These are phyloP conservation scores for Brachionus calyciflorus DNA, from an alignment of 1,140 invertebrate genomes.

Conservation along the genomic window DNA sequence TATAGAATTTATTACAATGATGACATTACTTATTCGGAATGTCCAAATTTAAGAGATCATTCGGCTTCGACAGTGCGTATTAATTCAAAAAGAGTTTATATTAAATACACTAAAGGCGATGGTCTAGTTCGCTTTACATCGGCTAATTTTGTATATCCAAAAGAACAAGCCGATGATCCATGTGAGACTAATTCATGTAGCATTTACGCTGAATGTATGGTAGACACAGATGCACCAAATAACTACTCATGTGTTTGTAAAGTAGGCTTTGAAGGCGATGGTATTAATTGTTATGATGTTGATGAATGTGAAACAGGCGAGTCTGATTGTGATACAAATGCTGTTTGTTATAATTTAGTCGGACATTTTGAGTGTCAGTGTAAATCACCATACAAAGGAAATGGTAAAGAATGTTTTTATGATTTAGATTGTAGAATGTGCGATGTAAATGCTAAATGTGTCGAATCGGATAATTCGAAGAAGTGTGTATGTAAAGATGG, in stretches of 20 bases:
- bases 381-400: slow-evolving; percentile 42
- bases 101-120: slow-evolving; percentile 33
- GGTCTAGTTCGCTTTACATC: slow-evolving; percentile 16
- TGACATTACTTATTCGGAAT: slow-evolving; percentile 32
- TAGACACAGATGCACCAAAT: slow-evolving; percentile 8
- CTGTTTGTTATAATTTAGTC: slow-evolving; percentile 39
- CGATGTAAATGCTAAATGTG: slow-evolving; percentile 37
- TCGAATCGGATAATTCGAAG: background rate
- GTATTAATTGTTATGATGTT: slow-evolving; percentile 37
- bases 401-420: slow-evolving; percentile 16
- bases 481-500: slow-evolving; percentile 35
- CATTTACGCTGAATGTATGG: slow-evolving; percentile 42
- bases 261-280: slow-evolving; percentile 45
- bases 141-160: slow-evolving; percentile 31
- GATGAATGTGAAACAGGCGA: slow-evolving; percentile 40
- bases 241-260: slow-evolving; percentile 45
- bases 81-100: slow-evolving; percentile 28
- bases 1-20: slow-evolving; percentile 29
- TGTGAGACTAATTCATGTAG: slow-evolving; percentile 35
- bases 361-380: slow-evolving; percentile 37
- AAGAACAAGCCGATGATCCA: slow-evolving; percentile 24
- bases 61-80: background rate
- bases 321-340: slow-evolving; percentile 41
- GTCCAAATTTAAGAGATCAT: slow-evolving; percentile 25
- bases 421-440: slow-evolving; percentile 40